Evolutionary conservation across 2,888 invertebrate species (phyloP), one percentile per base, ranked within the genome.

Genomic region (Monoplex corrugatus): DNA sequence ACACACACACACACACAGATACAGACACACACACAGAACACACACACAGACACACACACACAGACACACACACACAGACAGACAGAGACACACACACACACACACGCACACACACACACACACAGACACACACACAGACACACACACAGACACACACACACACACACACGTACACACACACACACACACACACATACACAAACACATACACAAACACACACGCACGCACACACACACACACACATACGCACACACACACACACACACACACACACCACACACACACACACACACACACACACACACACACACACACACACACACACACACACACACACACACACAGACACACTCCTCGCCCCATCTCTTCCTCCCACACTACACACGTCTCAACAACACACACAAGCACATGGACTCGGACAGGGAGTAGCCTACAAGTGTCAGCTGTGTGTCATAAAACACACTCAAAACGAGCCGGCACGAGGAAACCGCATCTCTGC

Each of bases 201-300:
- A 40, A 82, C 80, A 82, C 80, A 82, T 43, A 82, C 43, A 32
- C 80, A 82, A 40, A 82, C 80, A 82, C 80, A 82, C 43, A 32
- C 80, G 43, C 80, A 82, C 80, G 43, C 80, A 28, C 80, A 82
- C 80, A 16, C 80, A 43, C 80, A 43, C 80, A 19, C 43, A 43
- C 80, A 43, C 80, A 19, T 43, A 2, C 80, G 23, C 80, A 6
- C 80, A 43, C 80, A 82, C 80, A 43, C 80, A 82, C 80, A 82
- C 80, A 82, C 43, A 43, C 80, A 82, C 80, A 82, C 80, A 82
- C 43, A 43, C 80, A 43, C 16, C 80, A 82, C 80, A 43, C 80
- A 78, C 78, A 38, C 78, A 78, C 50, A 16, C 50, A 50, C 50
- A 50, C 50, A 50, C 50, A 50, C 50, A 16, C n/a, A 50, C 50